Percentiles rank a stretch among this genome's conserved stretches.
These are phyloP conservation scores for Lepilemur ruficaudatus DNA, from an alignment of 2,797 vertebrate genomes.

Conservation along the genomic window DNA sequence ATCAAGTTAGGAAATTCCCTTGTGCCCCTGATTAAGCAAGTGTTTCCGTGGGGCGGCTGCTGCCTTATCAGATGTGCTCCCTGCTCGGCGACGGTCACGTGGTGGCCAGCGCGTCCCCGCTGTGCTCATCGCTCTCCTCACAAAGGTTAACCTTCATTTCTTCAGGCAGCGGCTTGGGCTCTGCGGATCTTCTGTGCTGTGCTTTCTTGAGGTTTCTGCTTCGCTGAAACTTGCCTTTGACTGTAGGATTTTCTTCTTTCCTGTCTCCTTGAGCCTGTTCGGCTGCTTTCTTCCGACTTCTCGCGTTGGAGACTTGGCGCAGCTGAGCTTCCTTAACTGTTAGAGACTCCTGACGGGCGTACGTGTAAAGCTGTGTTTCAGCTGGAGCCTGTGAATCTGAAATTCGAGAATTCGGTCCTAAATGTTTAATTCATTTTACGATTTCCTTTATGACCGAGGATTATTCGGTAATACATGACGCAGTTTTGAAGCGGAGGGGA, in stretches of 20 bases:
- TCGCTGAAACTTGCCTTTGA: not conserved
- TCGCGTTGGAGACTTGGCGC: not conserved
- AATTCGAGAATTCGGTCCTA: not conserved
- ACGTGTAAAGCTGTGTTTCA: not conserved
- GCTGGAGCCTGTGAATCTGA: not conserved
- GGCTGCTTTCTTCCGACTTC: not conserved
- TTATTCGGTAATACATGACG: not conserved
- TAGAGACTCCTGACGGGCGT: not conserved
- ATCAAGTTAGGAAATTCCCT: no score
- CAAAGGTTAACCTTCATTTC: not conserved
- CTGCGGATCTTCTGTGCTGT: not conserved
- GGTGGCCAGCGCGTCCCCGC: no score
- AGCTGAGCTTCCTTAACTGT: not conserved
- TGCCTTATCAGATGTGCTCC: no score
- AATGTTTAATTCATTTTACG: not conserved
- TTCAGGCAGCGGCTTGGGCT: not conserved
- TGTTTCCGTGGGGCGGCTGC: accelerated
- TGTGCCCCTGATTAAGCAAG: no score
- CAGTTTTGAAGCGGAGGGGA: not conserved
- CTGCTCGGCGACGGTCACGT: no score
- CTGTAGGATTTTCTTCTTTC: not conserved
- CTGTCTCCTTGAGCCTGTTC: not conserved
- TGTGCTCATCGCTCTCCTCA: not conserved
- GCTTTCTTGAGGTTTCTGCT: not conserved
- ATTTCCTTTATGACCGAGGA: not conserved